These are phyloP conservation scores for Acholoe squamosa DNA, from an alignment of 2,888 invertebrate species.

Conservation along the genomic window DNA sequence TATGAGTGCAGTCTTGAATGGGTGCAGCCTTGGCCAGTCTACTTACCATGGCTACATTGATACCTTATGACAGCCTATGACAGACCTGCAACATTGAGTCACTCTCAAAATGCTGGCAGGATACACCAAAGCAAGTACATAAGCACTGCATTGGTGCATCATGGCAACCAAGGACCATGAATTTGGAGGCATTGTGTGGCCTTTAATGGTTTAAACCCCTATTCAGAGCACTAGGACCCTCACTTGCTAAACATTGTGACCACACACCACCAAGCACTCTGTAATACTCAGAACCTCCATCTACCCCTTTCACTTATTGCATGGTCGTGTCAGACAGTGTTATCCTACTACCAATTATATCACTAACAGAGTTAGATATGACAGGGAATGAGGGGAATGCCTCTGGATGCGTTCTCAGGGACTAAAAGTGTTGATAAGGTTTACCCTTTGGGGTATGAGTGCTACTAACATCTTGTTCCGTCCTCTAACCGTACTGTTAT, in stretches of 20 bases:
- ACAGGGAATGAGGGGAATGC: neutral
- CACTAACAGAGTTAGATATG: neutral
- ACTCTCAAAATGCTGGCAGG: too few species aligned
- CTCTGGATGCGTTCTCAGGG: neutral
- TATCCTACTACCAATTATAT: neutral
- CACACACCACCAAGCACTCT: neutral
- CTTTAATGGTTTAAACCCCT: too few species aligned
- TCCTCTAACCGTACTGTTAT: neutral
- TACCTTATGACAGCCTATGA: too few species aligned
- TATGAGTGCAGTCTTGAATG: too few species aligned
- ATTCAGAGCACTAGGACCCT: neutral
- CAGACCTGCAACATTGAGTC: too few species aligned
- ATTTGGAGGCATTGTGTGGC: too few species aligned
- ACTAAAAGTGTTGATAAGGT: neutral
- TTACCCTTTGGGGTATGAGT: neutral
- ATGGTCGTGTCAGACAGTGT: neutral
- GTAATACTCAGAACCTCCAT: neutral
- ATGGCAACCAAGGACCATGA: too few species aligned
- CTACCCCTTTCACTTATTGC: neutral
- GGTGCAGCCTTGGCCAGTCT: too few species aligned
- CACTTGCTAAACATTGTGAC: neutral
- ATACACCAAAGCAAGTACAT: too few species aligned
- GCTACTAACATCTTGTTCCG: neutral
- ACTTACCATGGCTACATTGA: too few species aligned
- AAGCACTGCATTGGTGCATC: too few species aligned